Percentiles rank a stretch among this genome's conserved stretches.
Conservation (phyloP, 2,113 vertebrate genomes). For the Phyllostomus discolor region DNA sequence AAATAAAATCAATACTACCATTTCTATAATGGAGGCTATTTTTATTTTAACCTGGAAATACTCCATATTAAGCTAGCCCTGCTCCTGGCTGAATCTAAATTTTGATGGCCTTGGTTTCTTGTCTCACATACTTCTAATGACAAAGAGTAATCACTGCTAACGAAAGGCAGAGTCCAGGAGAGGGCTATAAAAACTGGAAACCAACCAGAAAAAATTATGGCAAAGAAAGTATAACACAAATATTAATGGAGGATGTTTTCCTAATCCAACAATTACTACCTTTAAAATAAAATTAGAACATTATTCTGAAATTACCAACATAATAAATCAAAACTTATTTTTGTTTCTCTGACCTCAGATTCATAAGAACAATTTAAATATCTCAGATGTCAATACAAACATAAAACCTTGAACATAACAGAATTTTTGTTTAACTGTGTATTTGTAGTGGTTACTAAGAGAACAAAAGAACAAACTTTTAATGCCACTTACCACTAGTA, state of each 20-base stretch:
- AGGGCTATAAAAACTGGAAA: constrained; percentile 7
- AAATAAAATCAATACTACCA: background rate
- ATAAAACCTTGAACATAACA: background rate
- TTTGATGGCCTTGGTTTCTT: background rate
- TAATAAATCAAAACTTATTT: constrained; percentile 14
- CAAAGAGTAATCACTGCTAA: background rate
- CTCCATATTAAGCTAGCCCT: background rate
- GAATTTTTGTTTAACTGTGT: background rate
- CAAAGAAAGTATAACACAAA: constrained; percentile 4
- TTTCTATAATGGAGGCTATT: background rate
- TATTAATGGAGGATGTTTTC: background rate
- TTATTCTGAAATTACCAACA: constrained; percentile 13
- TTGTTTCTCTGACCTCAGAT: background rate
- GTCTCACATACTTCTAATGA: background rate
- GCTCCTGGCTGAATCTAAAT: background rate
- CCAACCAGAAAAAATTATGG: background rate
- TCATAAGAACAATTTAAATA: background rate
- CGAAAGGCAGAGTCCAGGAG: background rate
- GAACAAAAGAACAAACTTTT: background rate
- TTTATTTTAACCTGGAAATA: constrained; percentile 34
- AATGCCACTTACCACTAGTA: background rate
- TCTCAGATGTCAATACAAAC: background rate
- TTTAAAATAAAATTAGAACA: constrained; percentile 11
- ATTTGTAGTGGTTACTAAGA: background rate
- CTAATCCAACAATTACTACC: background rate